These are phyloP conservation scores for Macaria notata DNA, from an alignment of 2,888 invertebrate genomes.

Conservation along the genomic window DNA sequence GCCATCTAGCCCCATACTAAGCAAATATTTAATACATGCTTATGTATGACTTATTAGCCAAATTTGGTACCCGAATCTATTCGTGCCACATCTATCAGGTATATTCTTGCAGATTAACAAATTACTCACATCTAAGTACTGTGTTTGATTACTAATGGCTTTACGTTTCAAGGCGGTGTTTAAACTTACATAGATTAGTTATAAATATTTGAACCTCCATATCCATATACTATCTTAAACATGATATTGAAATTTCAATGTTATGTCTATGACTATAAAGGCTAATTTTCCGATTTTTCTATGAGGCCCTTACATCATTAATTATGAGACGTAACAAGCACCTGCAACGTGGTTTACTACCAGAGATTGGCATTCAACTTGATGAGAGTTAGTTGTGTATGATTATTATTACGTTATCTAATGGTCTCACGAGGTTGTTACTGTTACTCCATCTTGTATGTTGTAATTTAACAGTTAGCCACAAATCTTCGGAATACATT, in stretches of 20 bases:
- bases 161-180: constrained; percentile 29
- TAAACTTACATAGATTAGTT: constrained; percentile 20
- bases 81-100: too few relatives aligned
- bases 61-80: too few relatives aligned
- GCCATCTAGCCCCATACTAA: too few relatives aligned
- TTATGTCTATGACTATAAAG: constrained; percentile 16
- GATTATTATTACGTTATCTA: too few relatives aligned
- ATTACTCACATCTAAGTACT: constrained; percentile 16
- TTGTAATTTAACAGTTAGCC: too few relatives aligned
- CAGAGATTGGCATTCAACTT: background rate
- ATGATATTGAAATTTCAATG: constrained; percentile 18
- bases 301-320: constrained; percentile 18
- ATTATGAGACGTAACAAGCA: constrained; percentile 3
- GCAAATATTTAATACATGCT: too few relatives aligned
- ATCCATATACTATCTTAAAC: background rate
- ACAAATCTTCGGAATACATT: too few relatives aligned
- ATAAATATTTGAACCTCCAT: constrained; percentile 26
- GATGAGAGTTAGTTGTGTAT: background rate
- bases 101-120: too few relatives aligned
- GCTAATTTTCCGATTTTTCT: constrained; percentile 13
- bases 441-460: too few relatives aligned
- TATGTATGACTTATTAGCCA: too few relatives aligned
- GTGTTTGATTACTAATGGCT: constrained; percentile 23
- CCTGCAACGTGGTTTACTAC: constrained; percentile 5
- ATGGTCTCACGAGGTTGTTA: too few relatives aligned